Base-by-base conservation (phyloP, 2,113 vertebrate species). In the Pao palembangensis region DNA sequence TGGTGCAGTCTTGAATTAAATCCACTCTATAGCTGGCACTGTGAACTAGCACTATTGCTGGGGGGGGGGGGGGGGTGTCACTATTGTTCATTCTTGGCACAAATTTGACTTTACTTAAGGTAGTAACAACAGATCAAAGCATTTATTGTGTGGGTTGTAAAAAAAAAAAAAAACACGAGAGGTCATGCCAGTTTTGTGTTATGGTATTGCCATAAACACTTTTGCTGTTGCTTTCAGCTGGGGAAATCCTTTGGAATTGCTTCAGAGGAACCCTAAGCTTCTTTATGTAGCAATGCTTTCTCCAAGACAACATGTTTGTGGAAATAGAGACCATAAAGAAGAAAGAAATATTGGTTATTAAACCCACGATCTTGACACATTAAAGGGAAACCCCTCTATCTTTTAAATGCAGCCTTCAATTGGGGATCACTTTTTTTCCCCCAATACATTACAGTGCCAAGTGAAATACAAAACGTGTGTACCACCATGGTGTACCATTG, bases 181-280 rank as follows among this genome's bases (percentile, higher is more conserved):
- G 76, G 83, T 84, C 81, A 72, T 72, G 83, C 72, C 84, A 84
- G 79, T 87, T 85, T 89, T 81, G 78, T 84, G 73, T 89, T 76
- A 83, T 86, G 79, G 79, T 83, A 83, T 82, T 62, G 76, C 74
- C 53, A 70, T 88, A 88, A 90, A 88, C 82, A 85, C 67, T 78
- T 28, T 71, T 75, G 71, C 74, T 80, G 83, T 82, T 90, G 81
- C 90, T 88, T 85, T 87, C 79, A 71, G 84, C 80, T 78, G 73
- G 68, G 85, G 79, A 88, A 89, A 89, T 88, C 84, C 87, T 87
- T 82, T 88, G 86, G 87, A 90, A 87, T 78, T 69, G 84, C 88
- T 88, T 91, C 86, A 86, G 83, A 89, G 81, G 61, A 86, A 74
- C 67, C 58, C 69, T 89, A 90, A 90, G 88, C 91, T 80, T 85